Evolutionary conservation across 2,888 invertebrate species (phyloP), one percentile per base, ranked within the genome.

Genomic region (Caenorhabditis doughertyi): DNA sequence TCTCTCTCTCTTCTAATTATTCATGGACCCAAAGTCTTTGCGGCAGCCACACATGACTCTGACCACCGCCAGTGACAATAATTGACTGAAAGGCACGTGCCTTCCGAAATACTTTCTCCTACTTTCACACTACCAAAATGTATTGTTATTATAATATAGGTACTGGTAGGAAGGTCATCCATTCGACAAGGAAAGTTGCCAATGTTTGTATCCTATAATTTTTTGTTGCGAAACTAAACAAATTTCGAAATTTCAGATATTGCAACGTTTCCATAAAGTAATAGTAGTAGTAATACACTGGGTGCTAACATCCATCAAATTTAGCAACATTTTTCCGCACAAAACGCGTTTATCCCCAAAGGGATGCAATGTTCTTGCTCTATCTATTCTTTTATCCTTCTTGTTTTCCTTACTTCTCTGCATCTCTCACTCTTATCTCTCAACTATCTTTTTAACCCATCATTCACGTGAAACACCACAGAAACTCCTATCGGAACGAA

Each of bases 51-150:
- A 55, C 67, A 67, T 74, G 74, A 74, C 74, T 49, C 47, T 72
- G 55, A 64, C 64, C 25, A 27, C 49, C 32, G 21, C 2, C 60
- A 70, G 13, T 25, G 25, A 60, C 44, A 47, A 67, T 67, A 68
- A 76, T 67, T 67, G 76, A 60, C 67, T 51, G 58, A 67, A 67
- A 58, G 76, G 76, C 76, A 68, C 76, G 62, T 77, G 77, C 47
- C 25, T 68, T 62, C 53, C 62, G 67, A 39, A 39, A 51, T 53
- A 53, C 65, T 65, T 64, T 64, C 51, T 23, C 49, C 11, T 29
- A 39, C 53, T 72, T 39, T 62, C 25, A 56, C 47, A 35, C 55
- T 47, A 64, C 62, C 42, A 62, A 39, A 62, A 71, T n/a, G 53
- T 74, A 47, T 74, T 68, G 42, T 68, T 62, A 62, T 62, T 68